Percentiles rank a stretch among this genome's conserved stretches.
Evolutionary conservation across 2,888 invertebrate genomes (phyloP).

Genomic region (Mimachlamys varia): DNA sequence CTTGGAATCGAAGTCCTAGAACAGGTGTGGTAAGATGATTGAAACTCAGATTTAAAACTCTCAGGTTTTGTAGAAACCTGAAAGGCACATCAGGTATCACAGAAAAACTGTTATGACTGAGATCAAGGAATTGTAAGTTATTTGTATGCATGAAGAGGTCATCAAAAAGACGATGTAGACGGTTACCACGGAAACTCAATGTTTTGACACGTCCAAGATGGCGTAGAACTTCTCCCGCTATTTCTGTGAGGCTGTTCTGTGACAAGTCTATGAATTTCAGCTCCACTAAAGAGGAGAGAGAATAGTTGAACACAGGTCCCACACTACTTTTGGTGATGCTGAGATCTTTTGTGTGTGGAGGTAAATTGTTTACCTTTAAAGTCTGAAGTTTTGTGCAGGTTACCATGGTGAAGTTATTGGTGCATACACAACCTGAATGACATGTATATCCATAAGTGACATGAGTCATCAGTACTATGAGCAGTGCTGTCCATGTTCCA

Average conservation of each 20-base stretch:
- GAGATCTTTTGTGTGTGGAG: constrained; percentile 54
- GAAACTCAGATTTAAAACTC: constrained; percentile 68
- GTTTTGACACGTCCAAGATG: constrained; percentile 56
- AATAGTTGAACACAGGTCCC: constrained; percentile 59
- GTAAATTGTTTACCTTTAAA: constrained; percentile 43
- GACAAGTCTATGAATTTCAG: constrained; percentile 60
- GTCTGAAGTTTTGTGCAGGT: constrained; percentile 51
- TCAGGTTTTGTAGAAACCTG: constrained; percentile 62
- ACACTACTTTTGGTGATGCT: constrained; percentile 58
- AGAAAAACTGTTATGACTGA: constrained; percentile 67
- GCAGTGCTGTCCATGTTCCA: not conserved
- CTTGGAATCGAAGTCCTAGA: constrained; percentile 67
- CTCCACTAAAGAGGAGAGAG: constrained; percentile 56
- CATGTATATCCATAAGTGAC: constrained; percentile 39
- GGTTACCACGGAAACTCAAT: constrained; percentile 62
- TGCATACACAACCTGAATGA: constrained; percentile 53
- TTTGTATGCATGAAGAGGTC: constrained; percentile 62
- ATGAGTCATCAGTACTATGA: not conserved
- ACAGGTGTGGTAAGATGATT: constrained; percentile 64
- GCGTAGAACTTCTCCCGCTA: constrained; percentile 57
- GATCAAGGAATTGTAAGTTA: constrained; percentile 66
- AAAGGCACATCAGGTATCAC: constrained; percentile 65
- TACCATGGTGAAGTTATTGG: constrained; percentile 42
- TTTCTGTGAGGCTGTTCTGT: constrained; percentile 54
- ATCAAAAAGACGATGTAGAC: constrained; percentile 60